These are phyloP conservation scores for Cepaea hortensis DNA, from an alignment of 2,888 invertebrate genomes.

Conservation along the genomic window DNA sequence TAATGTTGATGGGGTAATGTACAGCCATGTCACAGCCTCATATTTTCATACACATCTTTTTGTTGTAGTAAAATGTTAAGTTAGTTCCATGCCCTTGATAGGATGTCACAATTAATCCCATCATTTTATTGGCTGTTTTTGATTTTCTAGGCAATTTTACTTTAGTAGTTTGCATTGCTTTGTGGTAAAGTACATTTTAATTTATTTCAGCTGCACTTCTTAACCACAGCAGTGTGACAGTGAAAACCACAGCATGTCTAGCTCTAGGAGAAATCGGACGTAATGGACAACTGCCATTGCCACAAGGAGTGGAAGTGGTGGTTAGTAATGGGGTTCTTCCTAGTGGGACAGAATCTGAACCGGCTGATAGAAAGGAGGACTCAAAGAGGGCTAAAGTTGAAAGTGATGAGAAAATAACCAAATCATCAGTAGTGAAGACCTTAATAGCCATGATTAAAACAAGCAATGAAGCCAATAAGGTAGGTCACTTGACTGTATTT, in stretches of 20 bases:
- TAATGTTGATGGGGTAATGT: too few species aligned
- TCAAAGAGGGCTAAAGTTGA: conserved; percentile 20
- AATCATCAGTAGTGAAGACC: conserved; percentile 83
- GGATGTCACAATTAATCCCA: too few species aligned
- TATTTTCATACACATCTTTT: too few species aligned
- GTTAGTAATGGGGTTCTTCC: not conserved
- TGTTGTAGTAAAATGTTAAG: too few species aligned
- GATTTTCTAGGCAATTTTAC: too few species aligned
- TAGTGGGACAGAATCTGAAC: conserved; percentile 15
- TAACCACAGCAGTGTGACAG: conserved; percentile 54
- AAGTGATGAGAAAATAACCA: conserved; percentile 78
- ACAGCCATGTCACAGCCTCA: too few species aligned
- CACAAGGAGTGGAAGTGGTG: conserved; percentile 76
- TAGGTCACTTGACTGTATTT: conserved; percentile 41
- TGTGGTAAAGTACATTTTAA: not conserved
- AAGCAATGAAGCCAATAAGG: conserved; percentile 69
- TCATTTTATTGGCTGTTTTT: too few species aligned
- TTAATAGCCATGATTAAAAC: conserved; percentile 83
- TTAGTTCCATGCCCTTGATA: too few species aligned
- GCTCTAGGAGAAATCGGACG: conserved; percentile 84
- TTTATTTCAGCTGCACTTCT: conserved; percentile 59
- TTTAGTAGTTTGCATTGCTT: not conserved
- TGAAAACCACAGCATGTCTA: conserved; percentile 79
- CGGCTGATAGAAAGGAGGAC: not conserved
- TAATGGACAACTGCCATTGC: conserved; percentile 83